These are phyloP conservation scores for Drosophila pectinifera DNA, from an alignment of 1,140 invertebrate species.

Conservation along the genomic window DNA sequence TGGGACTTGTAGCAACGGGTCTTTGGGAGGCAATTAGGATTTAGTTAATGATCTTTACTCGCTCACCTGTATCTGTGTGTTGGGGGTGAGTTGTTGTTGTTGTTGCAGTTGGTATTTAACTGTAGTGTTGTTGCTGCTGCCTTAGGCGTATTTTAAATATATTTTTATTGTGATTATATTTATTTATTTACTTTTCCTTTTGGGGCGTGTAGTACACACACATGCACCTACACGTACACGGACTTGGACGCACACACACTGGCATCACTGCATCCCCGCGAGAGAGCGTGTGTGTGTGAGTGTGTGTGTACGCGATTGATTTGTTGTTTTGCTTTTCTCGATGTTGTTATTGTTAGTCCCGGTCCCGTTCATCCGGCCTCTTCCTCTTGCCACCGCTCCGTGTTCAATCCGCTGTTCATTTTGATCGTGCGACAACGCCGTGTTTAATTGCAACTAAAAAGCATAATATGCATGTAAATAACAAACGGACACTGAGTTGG, in stretches of 20 bases:
- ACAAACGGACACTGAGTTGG: slow-evolving; percentile 3
- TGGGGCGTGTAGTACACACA: slow-evolving; percentile 16
- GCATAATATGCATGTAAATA: not conserved
- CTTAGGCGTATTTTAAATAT: slow-evolving; percentile 1
- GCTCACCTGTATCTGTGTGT: slow-evolving; percentile 20
- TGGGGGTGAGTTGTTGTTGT: slow-evolving; percentile 10
- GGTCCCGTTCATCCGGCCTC: slow-evolving; percentile 4
- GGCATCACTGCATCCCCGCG: slow-evolving; percentile 22
- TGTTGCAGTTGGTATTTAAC: slow-evolving; percentile 5
- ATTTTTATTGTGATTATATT: slow-evolving; percentile 3
- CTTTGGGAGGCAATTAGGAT: no score
- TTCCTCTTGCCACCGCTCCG: slow-evolving; percentile 23
- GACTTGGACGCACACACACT: slow-evolving; percentile 24
- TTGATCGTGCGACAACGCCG: slow-evolving; percentile 31
- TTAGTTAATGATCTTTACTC: not conserved
- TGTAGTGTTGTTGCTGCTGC: slow-evolving; percentile 26
- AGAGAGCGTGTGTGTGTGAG: slow-evolving; percentile 3
- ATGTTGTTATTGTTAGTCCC: slow-evolving; percentile 11
- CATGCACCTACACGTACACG: slow-evolving; percentile 25
- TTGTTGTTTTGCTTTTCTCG: slow-evolving; percentile 20
- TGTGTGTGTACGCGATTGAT: slow-evolving; percentile 31
- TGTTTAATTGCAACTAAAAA: slow-evolving; percentile 17
- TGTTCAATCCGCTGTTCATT: slow-evolving; percentile 44
- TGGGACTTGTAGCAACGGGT: no score
- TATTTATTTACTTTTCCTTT: slow-evolving; percentile 8